A percentile compares a stretch with the other conserved stretches of the same genome.
Evolutionary conservation across 2,113 vertebrate species (phyloP).

Genomic region (Alectura lathami): DNA sequence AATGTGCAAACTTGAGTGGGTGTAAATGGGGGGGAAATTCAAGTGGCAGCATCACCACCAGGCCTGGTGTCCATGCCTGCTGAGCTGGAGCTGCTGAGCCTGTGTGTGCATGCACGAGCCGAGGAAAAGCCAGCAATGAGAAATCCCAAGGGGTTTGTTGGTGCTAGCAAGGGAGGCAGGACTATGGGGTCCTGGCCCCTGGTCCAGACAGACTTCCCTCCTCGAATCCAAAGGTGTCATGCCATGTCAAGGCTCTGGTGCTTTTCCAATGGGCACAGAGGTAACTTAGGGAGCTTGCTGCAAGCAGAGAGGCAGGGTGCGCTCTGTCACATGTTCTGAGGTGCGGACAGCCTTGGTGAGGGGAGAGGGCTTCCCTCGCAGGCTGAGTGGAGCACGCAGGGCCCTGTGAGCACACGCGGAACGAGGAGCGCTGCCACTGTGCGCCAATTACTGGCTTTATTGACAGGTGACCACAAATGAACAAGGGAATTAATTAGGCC

Average conservation of each 20-base stretch:
- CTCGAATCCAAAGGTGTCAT: background rate
- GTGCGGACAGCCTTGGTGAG: background rate
- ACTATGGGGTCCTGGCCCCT: fast-evolving
- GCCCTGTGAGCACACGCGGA: background rate
- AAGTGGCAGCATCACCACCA: background rate
- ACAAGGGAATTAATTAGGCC: slow-evolving; percentile 55
- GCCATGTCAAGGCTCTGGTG: background rate
- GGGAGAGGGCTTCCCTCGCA: background rate
- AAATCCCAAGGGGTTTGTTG: background rate
- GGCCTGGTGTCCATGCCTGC: background rate
- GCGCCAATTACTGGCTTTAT: slow-evolving; percentile 28
- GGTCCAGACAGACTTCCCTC: background rate
- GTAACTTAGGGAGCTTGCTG: background rate
- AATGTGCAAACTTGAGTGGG: background rate
- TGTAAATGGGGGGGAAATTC: background rate
- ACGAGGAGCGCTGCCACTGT: background rate
- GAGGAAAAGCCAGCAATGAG: background rate
- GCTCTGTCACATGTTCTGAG: background rate
- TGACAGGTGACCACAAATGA: slow-evolving; percentile 53
- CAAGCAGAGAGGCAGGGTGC: background rate
- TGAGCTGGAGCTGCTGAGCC: background rate
- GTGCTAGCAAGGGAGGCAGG: background rate
- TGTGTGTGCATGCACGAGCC: background rate
- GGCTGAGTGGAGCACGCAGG: background rate
- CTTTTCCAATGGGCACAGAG: background rate